Evolutionary conservation across 92 coral and sea anemone species (phyloP), one percentile per base, ranked within the genome.

Genomic region (Zoanthus sansibaricus): DNA sequence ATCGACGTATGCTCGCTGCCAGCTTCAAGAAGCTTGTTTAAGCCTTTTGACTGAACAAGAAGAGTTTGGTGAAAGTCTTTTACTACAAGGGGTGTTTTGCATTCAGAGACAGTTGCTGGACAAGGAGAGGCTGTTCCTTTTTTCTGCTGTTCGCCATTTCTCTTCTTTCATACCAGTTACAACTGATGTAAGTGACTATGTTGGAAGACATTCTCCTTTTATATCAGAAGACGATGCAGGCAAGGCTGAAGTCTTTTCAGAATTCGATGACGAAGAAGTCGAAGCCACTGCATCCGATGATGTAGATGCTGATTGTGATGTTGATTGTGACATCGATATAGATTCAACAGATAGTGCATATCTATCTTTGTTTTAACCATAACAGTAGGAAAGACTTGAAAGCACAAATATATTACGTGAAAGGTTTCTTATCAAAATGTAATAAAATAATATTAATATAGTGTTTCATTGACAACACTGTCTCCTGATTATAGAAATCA

Each of bases 11-110:
- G 52, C 42, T 18, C 32, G 56, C 20, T 76, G 83, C 9, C 15
- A 77, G 18, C 46, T 77, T 71, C 56, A 68, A 72, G 86, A 78
- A 68, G 54, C 75, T 9, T 9, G 59, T 10, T 69, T 71, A 13
- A 48, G 83, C 32, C 73, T 69, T 69, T 69, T 69, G 78, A 44
- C 47, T 52, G 5, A 73, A 56, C 56, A 25, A 73, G 55, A 44
- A 52, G 31, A 69, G 30, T 69, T 69, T 12, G 4, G 45, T 69
- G 66, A 59, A 59, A 59, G 20, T 59, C 20, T 17, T 11, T 59
- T 59, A 17, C 20, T 13, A 17, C 66, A 15, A 59, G 66, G 66
- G 20, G 20, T 59, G 15, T 59, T 59, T 59, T 59, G 66, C 16
- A 59, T 59, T 59, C 66, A 59, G 18, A 59, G 20, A 59, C 66